Conservation (phyloP, 1,140 invertebrate genomes). For the Papilio polyxenes region DNA sequence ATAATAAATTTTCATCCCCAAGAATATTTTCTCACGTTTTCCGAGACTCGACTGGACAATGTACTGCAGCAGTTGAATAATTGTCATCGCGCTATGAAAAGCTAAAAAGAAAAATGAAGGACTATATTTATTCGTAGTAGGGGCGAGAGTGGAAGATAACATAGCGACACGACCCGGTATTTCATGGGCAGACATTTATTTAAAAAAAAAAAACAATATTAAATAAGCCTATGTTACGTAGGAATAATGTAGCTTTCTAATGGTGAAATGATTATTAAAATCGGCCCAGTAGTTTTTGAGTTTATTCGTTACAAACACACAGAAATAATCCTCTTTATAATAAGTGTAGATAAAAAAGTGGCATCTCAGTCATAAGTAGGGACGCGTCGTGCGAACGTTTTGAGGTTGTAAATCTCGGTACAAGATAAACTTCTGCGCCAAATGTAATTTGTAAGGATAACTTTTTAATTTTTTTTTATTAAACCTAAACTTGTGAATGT, state of each 20-base stretch:
- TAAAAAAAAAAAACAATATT: neutral
- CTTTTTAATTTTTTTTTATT: conserved; percentile 39
- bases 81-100: conserved; percentile 21
- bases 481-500: conserved; percentile 26
- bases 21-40: conserved; percentile 7
- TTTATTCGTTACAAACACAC: neutral
- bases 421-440: conserved; percentile 31
- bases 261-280: neutral
- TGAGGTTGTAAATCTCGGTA: conserved; percentile 32
- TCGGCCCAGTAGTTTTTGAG: neutral
- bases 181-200: neutral
- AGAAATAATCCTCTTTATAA: neutral
- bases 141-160: conserved; percentile 5
- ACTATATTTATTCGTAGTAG: conserved; percentile 10
- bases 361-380: neutral
- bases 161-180: neutral
- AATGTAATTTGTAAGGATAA: conserved; percentile 38
- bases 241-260: neutral
- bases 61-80: conserved; percentile 11
- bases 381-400: conserved; percentile 18
- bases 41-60: neutral
- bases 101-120: conserved; percentile 22
- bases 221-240: neutral
- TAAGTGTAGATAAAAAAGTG: neutral
- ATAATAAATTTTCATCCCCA: conserved; percentile 7